phyloP scores from a whole-genome alignment of 2,113 vertebrate species.

The Phocoena phocoena region DNA sequence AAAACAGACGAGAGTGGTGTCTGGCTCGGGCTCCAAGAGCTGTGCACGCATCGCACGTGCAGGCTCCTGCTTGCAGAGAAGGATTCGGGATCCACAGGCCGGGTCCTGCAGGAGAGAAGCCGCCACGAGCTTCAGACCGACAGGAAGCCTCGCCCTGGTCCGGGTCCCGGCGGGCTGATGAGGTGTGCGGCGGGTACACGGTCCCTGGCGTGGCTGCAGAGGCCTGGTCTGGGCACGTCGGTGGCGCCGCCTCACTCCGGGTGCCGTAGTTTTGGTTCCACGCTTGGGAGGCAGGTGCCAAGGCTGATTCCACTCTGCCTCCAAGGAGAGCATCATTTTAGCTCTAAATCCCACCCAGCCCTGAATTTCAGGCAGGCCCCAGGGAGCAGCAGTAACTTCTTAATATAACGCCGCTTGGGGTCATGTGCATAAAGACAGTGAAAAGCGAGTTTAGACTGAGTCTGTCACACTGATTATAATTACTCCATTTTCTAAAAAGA shows the following conservation, averaged over 20 bases:
- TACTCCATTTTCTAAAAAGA: not conserved
- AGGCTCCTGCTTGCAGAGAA: not conserved
- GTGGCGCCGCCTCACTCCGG: not conserved
- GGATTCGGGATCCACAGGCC: not conserved
- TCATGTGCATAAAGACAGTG: rapidly evolving
- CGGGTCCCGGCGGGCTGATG: rapidly evolving
- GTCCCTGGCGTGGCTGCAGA: rapidly evolving
- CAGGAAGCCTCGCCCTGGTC: not conserved
- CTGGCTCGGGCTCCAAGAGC: not conserved
- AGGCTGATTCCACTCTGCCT: not conserved
- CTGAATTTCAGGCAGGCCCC: not conserved
- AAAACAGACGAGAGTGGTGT: not conserved
- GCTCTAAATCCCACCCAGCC: not conserved
- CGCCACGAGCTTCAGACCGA: not conserved
- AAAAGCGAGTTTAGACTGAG: rapidly evolving
- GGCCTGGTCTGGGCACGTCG: too few species aligned
- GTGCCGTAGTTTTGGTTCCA: not conserved
- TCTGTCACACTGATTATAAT: too few species aligned
- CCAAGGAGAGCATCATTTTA: rapidly evolving
- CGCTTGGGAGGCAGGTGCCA: not conserved
- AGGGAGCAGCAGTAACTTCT: not conserved
- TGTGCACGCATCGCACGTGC: rapidly evolving
- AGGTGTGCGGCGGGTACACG: too few species aligned
- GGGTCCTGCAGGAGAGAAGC: constrained; percentile 33
- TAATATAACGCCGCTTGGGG: not conserved